Evolutionary conservation across 2,888 invertebrate genomes (phyloP), one percentile per base, ranked within the genome.

Genomic region (Glyphotaelius pellucidus): DNA sequence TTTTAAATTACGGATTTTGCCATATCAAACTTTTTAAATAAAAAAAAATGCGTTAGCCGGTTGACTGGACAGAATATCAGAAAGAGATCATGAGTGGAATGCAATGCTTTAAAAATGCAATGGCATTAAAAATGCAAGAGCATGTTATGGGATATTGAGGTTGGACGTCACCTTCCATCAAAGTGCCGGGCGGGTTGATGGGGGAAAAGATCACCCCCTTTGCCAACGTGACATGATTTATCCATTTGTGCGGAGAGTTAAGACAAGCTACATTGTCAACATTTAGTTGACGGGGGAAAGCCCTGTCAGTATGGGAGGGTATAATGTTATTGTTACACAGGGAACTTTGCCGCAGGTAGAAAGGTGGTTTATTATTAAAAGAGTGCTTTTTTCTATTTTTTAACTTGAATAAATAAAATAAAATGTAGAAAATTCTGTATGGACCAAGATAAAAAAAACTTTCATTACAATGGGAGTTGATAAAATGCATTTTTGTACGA

Each of bases 221-320:
- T 86, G 92, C 80, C 81, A 35, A 89, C 88, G 90, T 89, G 30
- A 92, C 92, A 92, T 92, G 92, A 92, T 92, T 92, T 92, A 92
- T 91, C 92, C 92, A 92, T 92, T 92, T 92, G 90, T 81, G 87
- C 38, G 80, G 80, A 89, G 86, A 90, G 90, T 32, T 11, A 35
- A 83, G 83, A 35, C 25, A 83, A 25, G 67, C 83, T 32, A 25
- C 35, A 83, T 83, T 83, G 35, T 83, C 83, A 83, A 83, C 32
- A 35, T 83, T 83, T 35, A n/a, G 35, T 35, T 83, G 86, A 87
- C 42, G 86, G n/a, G 9, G 67, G 86, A 38, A 30, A 42, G 86
- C 47, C 15, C 52, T 35, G 86, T 47, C 35, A 25, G 25, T 35
- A 12, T 12, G 12, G 11, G 25, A 12, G 11, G 25, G 25, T 67